These are phyloP conservation scores for Caenorhabditis sp. DNA, from an alignment of 2,888 invertebrate species.

Conservation along the genomic window DNA sequence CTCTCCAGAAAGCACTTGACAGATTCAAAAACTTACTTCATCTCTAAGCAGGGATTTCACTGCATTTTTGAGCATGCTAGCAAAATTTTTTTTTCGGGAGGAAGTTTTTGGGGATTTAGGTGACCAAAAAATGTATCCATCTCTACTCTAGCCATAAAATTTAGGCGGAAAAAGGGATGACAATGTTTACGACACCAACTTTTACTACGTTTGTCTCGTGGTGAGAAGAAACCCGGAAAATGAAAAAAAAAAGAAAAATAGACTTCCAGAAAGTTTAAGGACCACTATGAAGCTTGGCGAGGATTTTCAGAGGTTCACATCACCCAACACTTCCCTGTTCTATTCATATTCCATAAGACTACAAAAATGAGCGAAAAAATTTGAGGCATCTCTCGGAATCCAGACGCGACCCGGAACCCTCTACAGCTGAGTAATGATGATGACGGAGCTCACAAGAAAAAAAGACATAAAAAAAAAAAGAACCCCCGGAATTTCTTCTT, in stretches of 20 bases:
- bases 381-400: neutral
- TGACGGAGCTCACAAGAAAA: neutral
- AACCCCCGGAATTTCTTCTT: neutral
- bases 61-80: neutral
- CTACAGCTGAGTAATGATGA: neutral
- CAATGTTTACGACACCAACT: neutral
- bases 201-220: neutral
- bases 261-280: too few species aligned
- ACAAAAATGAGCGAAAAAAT: too few species aligned
- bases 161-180: neutral
- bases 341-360: too few species aligned
- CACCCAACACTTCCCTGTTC: too few species aligned
- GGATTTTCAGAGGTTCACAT: too few species aligned
- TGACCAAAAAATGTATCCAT: neutral
- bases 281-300: too few species aligned
- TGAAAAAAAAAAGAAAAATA: neutral
- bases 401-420: constrained; percentile 1
- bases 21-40: neutral
- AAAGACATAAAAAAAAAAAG: neutral
- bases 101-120: neutral
- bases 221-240: neutral
- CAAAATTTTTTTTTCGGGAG: neutral
- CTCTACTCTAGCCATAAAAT: neutral
- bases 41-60: neutral
- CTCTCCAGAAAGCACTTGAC: neutral